Conservation (phyloP, 2,888 invertebrate genomes). For the Noctua fimbriata region DNA sequence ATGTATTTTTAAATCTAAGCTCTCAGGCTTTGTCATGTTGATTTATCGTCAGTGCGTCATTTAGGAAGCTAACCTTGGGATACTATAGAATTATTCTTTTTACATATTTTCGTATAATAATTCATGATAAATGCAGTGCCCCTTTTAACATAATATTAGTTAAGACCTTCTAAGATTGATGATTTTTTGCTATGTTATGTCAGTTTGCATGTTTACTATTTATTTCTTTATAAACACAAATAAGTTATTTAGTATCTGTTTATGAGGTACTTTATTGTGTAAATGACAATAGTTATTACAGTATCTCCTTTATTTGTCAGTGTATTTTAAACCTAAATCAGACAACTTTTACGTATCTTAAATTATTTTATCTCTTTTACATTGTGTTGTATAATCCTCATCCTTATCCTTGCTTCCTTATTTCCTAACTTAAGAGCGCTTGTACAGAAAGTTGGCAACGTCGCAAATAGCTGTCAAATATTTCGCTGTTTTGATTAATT, state of each 20-base stretch:
- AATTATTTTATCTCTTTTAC: no score
- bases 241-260: neutral
- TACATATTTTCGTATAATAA: neutral
- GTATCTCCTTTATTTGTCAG: no score
- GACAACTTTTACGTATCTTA: no score
- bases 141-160: neutral
- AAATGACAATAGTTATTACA: neutral
- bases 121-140: neutral
- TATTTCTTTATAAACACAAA: neutral
- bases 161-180: neutral
- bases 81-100: neutral
- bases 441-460: no score
- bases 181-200: neutral
- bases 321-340: no score
- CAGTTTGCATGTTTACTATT: neutral
- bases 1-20: neutral
- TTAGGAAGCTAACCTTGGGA: neutral
- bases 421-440: no score
- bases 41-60: neutral
- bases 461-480: no score
- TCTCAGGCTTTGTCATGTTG: neutral
- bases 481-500: no score
- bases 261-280: neutral
- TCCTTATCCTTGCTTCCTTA: no score
- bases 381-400: no score